Evolutionary conservation across 2,113 vertebrate species (phyloP).

Genomic region (Lichenostomus cassidix): DNA sequence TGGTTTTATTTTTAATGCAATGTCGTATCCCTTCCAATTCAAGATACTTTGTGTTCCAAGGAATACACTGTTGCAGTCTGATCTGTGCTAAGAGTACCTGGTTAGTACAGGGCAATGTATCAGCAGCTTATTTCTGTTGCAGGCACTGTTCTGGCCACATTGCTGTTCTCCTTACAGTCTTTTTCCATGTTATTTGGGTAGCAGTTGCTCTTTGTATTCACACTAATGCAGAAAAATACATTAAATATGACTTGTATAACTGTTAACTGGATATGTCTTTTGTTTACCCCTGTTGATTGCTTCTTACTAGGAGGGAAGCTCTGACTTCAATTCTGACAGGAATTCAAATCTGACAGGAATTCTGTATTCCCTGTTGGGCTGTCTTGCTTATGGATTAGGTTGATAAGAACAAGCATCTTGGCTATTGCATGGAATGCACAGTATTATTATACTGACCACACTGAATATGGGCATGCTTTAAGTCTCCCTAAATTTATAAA

Average conservation of each 20-base stretch:
- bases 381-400: neutral
- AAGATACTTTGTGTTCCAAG: neutral
- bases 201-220: neutral
- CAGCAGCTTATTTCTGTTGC: neutral
- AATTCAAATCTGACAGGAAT: too few relatives aligned
- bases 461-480: neutral
- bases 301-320: neutral
- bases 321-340: neutral
- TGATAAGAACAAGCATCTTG: neutral
- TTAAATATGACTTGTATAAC: neutral
- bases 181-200: neutral
- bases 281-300: neutral
- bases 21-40: neutral
- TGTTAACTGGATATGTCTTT: neutral
- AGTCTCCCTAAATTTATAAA: neutral
- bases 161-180: accelerated
- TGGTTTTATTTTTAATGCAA: neutral
- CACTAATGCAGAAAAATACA: neutral
- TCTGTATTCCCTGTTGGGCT: neutral
- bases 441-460: neutral
- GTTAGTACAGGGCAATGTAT: neutral
- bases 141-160: neutral
- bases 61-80: neutral
- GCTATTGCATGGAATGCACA: neutral
- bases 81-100: neutral